Percentiles rank a stretch among this genome's conserved stretches.
Evolutionary conservation across 2,888 invertebrate genomes (phyloP).

Genomic region (Tinea trinotella): DNA sequence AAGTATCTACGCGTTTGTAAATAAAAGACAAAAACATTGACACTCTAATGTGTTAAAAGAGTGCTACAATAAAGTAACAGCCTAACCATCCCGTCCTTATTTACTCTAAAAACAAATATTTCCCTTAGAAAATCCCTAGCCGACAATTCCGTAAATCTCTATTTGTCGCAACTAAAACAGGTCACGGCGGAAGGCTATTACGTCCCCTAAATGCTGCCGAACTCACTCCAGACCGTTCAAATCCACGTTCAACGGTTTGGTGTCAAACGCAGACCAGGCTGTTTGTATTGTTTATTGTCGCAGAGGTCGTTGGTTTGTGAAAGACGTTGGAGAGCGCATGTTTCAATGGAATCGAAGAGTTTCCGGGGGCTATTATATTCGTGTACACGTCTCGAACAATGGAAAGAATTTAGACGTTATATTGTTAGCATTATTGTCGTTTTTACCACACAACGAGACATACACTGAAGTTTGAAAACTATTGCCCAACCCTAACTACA

Average conservation of each 20-base stretch:
- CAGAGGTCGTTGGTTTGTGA: constrained; percentile 56
- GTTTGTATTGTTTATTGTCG: constrained; percentile 73
- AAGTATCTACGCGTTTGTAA: constrained; percentile 2
- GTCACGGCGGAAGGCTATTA: constrained; percentile 70
- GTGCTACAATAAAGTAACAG: constrained; percentile 8
- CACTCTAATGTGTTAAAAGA: constrained; percentile 7
- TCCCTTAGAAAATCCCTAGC: constrained; percentile 44
- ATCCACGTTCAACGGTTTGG: constrained; percentile 68
- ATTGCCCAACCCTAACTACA: not conserved
- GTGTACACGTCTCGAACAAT: constrained; percentile 34
- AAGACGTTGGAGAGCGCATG: constrained; percentile 53
- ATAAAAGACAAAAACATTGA: not conserved
- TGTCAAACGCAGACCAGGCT: constrained; percentile 70
- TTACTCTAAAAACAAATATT: constrained; percentile 15
- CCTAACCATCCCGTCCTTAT: not conserved
- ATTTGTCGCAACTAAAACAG: constrained; percentile 72
- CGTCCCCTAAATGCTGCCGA: constrained; percentile 69
- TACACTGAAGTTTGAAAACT: not conserved
- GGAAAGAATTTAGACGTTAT: constrained; percentile 21
- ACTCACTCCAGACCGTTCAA: constrained; percentile 60
- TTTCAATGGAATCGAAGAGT: constrained; percentile 52
- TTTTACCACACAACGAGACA: not conserved
- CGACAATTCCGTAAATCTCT: constrained; percentile 68
- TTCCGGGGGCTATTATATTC: constrained; percentile 45
- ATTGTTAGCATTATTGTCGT: constrained; percentile 12